Conservation (phyloP, 2,797 vertebrate genomes). For the Anomalospiza imberbis region DNA sequence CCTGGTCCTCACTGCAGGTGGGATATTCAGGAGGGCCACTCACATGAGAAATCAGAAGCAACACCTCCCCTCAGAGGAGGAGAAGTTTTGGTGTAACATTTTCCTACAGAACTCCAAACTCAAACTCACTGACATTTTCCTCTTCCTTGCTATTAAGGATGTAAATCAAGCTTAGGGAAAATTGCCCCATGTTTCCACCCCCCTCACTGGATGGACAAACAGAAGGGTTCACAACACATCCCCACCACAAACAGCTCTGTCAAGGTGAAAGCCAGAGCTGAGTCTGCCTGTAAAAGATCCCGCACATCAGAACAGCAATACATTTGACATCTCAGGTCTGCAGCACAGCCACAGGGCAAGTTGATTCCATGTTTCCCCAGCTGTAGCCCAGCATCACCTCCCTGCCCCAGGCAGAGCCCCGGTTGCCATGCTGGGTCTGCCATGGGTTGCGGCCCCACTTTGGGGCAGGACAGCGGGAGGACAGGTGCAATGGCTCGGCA, state of each 20-base stretch:
- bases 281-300: background rate
- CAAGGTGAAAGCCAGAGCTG: background rate
- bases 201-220: background rate
- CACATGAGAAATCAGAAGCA: background rate
- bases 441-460: accelerated
- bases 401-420: accelerated
- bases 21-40: background rate
- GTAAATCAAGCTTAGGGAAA: background rate
- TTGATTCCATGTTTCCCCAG: background rate
- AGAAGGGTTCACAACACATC: background rate
- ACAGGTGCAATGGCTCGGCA: background rate
- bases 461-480: background rate
- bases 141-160: background rate
- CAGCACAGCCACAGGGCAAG: background rate
- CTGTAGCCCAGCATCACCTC: background rate
- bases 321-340: background rate
- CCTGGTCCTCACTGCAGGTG: background rate
- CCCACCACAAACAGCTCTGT: background rate
- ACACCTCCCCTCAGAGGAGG: background rate
- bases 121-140: background rate
- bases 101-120: background rate
- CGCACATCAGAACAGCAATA: background rate
- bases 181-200: background rate
- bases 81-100: background rate
- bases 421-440: accelerated